These are phyloP conservation scores for Drosophila kepulauana DNA, from an alignment of 1,140 invertebrate species.

Conservation along the genomic window DNA sequence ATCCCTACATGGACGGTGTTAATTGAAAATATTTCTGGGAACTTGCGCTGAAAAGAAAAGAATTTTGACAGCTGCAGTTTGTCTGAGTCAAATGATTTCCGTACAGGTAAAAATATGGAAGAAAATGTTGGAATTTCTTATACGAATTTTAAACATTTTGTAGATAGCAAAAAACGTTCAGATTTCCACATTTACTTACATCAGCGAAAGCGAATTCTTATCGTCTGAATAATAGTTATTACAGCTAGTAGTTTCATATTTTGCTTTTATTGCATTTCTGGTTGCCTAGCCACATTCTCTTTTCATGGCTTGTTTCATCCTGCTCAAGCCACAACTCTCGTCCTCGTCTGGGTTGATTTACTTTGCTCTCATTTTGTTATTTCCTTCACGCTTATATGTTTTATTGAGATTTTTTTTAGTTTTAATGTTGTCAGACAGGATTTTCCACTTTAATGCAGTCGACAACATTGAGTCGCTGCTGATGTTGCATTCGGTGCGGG, in stretches of 20 bases:
- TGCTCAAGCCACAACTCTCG: slow-evolving; percentile 17
- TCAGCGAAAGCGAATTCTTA: neutral
- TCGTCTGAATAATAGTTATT: neutral
- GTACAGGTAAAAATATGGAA: neutral
- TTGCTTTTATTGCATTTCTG: slow-evolving; percentile 13
- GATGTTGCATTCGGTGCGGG: slow-evolving; percentile 57
- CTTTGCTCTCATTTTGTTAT: slow-evolving; percentile 77
- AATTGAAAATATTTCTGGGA: slow-evolving; percentile 57
- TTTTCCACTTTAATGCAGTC: slow-evolving; percentile 81
- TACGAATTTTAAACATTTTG: too few species aligned
- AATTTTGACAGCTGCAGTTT: slow-evolving; percentile 42
- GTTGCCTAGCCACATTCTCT: slow-evolving; percentile 50
- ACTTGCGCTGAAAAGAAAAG: slow-evolving; percentile 26
- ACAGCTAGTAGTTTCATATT: slow-evolving; percentile 19
- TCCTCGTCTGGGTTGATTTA: slow-evolving; percentile 43
- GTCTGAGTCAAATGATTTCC: slow-evolving; percentile 23
- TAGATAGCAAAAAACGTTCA: too few species aligned
- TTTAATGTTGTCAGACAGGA: slow-evolving; percentile 81
- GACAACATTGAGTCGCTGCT: slow-evolving; percentile 27
- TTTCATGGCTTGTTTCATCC: slow-evolving; percentile 51
- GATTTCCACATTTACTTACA: too few species aligned
- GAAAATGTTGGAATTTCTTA: too few species aligned
- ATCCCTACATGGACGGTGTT: slow-evolving; percentile 18
- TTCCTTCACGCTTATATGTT: slow-evolving; percentile 77
- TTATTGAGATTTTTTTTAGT: slow-evolving; percentile 54